These are phyloP conservation scores for Nymphalis urticae DNA, from an alignment of 2,888 invertebrate species.

Conservation along the genomic window DNA sequence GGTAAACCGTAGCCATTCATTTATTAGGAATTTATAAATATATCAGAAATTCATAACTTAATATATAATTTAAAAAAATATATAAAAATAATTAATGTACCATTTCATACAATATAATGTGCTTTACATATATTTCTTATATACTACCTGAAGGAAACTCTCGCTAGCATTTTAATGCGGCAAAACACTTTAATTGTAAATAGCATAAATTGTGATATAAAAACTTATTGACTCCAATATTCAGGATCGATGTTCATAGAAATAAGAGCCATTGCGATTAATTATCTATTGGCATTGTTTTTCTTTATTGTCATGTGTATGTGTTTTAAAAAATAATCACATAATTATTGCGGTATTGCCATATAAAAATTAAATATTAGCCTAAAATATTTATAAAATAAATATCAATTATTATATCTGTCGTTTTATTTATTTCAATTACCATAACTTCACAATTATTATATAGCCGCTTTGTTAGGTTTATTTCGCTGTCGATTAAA, in stretches of 20 bases:
- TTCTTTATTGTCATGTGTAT: neutral
- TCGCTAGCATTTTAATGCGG: neutral
- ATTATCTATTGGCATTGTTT: neutral
- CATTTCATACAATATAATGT: neutral
- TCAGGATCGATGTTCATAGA: neutral
- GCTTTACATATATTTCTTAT: neutral
- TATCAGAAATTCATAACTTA: neutral
- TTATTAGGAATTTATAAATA: neutral
- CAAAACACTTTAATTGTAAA: constrained; percentile 20
- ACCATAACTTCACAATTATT: neutral
- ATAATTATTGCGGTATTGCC: constrained; percentile 5
- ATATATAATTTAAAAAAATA: neutral
- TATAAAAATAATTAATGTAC: neutral
- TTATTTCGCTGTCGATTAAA: too few relatives aligned
- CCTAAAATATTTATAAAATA: constrained; percentile 10
- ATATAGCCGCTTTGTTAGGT: too few relatives aligned
- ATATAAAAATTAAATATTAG: neutral
- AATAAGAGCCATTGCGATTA: neutral
- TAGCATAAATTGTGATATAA: constrained; percentile 34
- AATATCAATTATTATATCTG: neutral
- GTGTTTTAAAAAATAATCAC: neutral
- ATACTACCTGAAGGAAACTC: neutral
- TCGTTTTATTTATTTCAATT: neutral
- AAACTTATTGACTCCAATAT: neutral
- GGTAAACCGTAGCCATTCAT: neutral